A percentile compares a stretch with the other conserved stretches of the same genome.
Evolutionary conservation across 1,140 invertebrate species (phyloP).

Genomic region (Scaptomyza graminum): DNA sequence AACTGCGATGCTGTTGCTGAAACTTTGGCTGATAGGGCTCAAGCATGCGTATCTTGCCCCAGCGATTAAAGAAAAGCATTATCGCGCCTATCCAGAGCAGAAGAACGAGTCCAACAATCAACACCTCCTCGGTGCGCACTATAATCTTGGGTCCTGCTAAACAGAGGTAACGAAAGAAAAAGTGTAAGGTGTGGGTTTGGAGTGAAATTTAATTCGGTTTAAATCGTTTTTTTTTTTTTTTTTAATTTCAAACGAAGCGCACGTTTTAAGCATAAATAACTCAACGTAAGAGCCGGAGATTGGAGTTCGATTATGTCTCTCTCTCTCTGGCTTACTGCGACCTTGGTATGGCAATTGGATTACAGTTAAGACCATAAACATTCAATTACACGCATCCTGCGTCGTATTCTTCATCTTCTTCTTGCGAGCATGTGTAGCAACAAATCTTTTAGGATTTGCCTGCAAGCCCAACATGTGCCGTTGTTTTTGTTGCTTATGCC

Average conservation of each 20-base stretch:
- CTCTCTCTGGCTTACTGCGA: not conserved
- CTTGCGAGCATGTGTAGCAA: constrained; percentile 15
- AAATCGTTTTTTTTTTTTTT: not conserved
- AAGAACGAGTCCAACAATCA: constrained; percentile 93
- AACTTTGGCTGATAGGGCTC: constrained; percentile 96
- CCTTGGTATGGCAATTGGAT: constrained; percentile 18
- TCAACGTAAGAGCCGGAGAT: constrained; percentile 41
- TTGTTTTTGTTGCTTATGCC: not conserved
- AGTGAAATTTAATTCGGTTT: constrained; percentile 14
- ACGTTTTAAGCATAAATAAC: constrained; percentile 64
- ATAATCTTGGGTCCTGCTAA: constrained; percentile 86
- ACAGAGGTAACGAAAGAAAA: not conserved
- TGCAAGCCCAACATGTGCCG: not conserved
- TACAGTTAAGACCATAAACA: constrained; percentile 42
- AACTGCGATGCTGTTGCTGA: constrained; percentile 90
- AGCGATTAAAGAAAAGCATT: constrained; percentile 94
- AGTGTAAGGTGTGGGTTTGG: not conserved
- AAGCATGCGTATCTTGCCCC: constrained; percentile 97
- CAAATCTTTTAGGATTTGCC: constrained; percentile 16
- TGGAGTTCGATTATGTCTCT: constrained; percentile 62
- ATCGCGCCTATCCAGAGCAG: constrained; percentile 94
- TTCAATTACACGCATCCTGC: constrained; percentile 25
- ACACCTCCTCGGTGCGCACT: constrained; percentile 91
- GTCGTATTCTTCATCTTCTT: not conserved
- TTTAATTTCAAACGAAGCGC: constrained; percentile 4